Base-by-base conservation (phyloP, 2,797 vertebrate species). In the Alca torda region DNA sequence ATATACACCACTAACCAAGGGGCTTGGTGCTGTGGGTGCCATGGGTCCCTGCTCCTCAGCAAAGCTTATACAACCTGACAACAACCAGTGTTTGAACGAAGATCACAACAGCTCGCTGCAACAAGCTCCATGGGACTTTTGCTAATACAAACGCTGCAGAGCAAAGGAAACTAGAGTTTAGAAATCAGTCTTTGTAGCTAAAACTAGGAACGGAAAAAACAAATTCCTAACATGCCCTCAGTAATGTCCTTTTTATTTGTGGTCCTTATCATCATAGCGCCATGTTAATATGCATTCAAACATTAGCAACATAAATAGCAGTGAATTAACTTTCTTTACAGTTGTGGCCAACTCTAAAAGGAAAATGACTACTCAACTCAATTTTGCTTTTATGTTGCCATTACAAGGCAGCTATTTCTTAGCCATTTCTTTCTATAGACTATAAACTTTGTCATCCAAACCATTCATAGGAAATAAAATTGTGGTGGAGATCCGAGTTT, bases 361-460 rank as follows among this genome's bases (percentile, higher is more conserved):
- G 46, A 84, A 81, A 95, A 60, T 87, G 16, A 83, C 77, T 39
- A 82, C 54, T 9, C 45, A 77, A 84, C 25, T 85, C 23, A 41
- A 43, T 87, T 90, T 86, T 93, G 53, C n/a, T 80, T 91, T 92
- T 89, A 94, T 11, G 0, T 88, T 88, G 45, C 73, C 61, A 60
- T 93, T 93, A 84, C 65, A 61, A 84, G 59, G 48, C 59, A 45
- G 89, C 16, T 87, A 57, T 70, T 93, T 69, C 79, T 80, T 84
- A 31, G 91, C 14, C 89, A 56, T 74, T 94, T 73, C 72, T 72
- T 91, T 88, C 56, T 83, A 35, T 39, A 43, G 74, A 31, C 82
- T 94, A 24, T 59, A 53, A 83, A 74, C 91, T 83, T 65, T 77
- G 70, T 79, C 84, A 90, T 46, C 70, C 80, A 82, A 97, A 64